Percentiles rank a stretch among this genome's conserved stretches.
These are phyloP conservation scores for Hirtodrosophila trivittata DNA, from an alignment of 2,888 invertebrate species.

Conservation along the genomic window DNA sequence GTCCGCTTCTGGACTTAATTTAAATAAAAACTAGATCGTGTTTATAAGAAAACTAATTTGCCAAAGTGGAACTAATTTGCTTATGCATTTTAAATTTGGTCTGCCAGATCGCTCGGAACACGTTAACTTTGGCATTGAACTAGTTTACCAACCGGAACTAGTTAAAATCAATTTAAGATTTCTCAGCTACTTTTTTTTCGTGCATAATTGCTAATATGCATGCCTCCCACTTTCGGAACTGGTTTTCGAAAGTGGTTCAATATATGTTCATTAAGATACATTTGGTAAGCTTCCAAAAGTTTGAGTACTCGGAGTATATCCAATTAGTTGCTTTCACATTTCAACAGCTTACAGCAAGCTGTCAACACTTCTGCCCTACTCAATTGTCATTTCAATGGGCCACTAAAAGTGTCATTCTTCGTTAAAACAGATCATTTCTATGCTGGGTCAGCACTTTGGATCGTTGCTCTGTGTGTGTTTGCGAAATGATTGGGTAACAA, in stretches of 20 bases:
- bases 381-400: conserved; percentile 53
- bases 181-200: no score
- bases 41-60: no score
- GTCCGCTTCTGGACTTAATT: no score
- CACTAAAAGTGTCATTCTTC: conserved; percentile 71
- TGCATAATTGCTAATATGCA: conserved; percentile 5
- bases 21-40: no score
- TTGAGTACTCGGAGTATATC: conserved; percentile 8
- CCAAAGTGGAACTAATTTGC: no score
- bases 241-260: conserved; percentile 19
- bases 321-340: conserved; percentile 67
- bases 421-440: conserved; percentile 63
- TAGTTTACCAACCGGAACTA: no score
- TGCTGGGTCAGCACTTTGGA: conserved; percentile 30
- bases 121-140: no score
- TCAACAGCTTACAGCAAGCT: conserved; percentile 54
- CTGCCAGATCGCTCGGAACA: no score
- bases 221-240: conserved; percentile 10
- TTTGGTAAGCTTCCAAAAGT: conserved; percentile 26
- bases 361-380: conserved; percentile 55
- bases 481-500: conserved; percentile 48
- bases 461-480: conserved; percentile 15
- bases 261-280: no score
- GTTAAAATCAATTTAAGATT: no score
- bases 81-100: no score